These are phyloP conservation scores for Cryptoprocta ferox DNA, from an alignment of 2,797 vertebrate species.

Conservation along the genomic window DNA sequence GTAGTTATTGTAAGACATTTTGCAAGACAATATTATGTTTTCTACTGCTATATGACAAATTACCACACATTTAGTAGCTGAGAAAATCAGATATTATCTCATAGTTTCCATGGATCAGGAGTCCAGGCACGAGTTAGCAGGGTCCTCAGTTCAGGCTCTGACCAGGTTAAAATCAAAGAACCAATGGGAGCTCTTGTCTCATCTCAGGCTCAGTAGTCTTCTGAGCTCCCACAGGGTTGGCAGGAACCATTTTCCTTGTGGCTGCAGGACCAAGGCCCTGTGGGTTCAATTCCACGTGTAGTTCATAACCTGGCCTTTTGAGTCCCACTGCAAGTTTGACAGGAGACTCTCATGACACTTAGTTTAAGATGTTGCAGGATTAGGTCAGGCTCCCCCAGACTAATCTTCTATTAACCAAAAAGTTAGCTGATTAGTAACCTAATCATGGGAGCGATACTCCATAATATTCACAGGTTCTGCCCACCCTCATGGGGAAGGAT, in stretches of 20 bases:
- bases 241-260: neutral
- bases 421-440: neutral
- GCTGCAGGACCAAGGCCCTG: neutral
- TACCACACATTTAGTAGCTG: neutral
- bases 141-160: neutral
- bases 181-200: fast-evolving
- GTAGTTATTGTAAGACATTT: neutral
- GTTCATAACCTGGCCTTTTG: neutral
- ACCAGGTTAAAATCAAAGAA: neutral
- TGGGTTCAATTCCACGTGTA: fast-evolving
- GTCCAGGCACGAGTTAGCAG: neutral
- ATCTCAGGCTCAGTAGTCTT: neutral
- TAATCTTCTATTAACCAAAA: neutral
- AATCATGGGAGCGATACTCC: neutral
- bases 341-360: neutral
- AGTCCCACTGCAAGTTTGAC: neutral
- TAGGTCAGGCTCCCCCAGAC: neutral
- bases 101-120: neutral
- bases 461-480: neutral
- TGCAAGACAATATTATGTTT: neutral
- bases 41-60: neutral
- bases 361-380: neutral
- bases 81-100: neutral
- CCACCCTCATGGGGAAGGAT: neutral
- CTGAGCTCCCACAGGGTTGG: neutral